Base-by-base conservation (phyloP, 2,888 invertebrate genomes). In the Folsomia manolachei region DNA sequence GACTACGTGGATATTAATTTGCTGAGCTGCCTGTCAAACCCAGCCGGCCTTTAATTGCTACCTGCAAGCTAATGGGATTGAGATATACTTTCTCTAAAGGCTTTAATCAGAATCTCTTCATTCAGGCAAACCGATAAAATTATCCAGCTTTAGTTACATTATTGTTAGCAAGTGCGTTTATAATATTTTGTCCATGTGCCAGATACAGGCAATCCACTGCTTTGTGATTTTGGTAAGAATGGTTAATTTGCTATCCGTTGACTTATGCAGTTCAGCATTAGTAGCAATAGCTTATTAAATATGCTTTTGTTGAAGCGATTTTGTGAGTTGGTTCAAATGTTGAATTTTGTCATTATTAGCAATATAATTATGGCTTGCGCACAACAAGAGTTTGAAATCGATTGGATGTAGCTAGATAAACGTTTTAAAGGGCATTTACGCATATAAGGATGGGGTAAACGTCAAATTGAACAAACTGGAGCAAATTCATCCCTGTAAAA, bases 31-130 rank as follows among this genome's bases (percentile, higher is more conserved):
- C 67, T 67, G 67, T 67, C 67, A 67, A 39, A 25, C 23, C 67
- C 67, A 67, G 67, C 67, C 56, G 67, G 18, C 51, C 60, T 56
- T 26, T 56, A 67, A 67, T 67, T 67, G 56, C 67, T 67, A 67
- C 56, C 67, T 67, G 67, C 60, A 25, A 56, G 7, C 56, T 56
- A 56, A 56, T 56, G 56, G 56, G 19, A 56, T 56, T 39, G 39
- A 4, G 39, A 39, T 9, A 39, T n/a, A n/a, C n/a, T n/a, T n/a
- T n/a, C n/a, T n/a, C n/a, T n/a, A n/a, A n/a, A n/a, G n/a, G n/a
- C n/a, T n/a, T n/a, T n/a, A n/a, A n/a, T n/a, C n/a, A n/a, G n/a
- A n/a, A n/a, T n/a, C n/a, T n/a, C n/a, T n/a, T n/a, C n/a, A n/a
- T n/a, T n/a, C n/a, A n/a, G n/a, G n/a, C n/a, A 14, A 39, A 39